These are phyloP conservation scores for Macrocentrus cingulum DNA, from an alignment of 1,140 invertebrate species.

Conservation along the genomic window DNA sequence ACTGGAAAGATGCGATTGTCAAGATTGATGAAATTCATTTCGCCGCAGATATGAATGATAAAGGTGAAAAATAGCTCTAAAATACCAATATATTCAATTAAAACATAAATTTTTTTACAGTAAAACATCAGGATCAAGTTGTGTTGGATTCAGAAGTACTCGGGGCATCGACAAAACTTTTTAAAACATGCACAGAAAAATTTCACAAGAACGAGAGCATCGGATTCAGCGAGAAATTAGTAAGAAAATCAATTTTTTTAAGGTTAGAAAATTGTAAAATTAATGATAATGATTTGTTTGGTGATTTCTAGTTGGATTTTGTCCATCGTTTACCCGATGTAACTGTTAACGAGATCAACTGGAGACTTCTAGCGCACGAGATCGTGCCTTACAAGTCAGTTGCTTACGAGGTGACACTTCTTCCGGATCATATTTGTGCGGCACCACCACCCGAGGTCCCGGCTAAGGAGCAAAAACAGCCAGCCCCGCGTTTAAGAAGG, in stretches of 20 bases:
- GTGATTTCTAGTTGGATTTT: constrained; percentile 5
- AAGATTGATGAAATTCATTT: too few species aligned
- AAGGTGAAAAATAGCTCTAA: too few species aligned
- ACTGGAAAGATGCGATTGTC: neutral
- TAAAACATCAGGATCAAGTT: neutral
- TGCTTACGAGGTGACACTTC: neutral
- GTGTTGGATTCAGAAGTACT: neutral
- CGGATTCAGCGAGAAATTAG: constrained; percentile 1
- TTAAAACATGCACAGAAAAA: constrained; percentile 1
- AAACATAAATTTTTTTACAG: neutral
- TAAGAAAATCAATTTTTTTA: neutral
- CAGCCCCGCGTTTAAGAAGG: neutral
- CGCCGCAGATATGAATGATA: too few species aligned
- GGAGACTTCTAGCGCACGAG: neutral
- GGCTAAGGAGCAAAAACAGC: neutral
- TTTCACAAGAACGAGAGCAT: neutral
- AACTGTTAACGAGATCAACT: neutral
- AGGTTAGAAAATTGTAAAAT: neutral
- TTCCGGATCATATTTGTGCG: neutral
- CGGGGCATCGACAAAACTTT: constrained; percentile 3
- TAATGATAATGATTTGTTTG: too few species aligned
- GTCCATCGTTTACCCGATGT: constrained; percentile 1
- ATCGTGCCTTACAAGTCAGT: neutral
- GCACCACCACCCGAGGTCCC: neutral
- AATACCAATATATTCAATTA: too few species aligned